Conservation (phyloP, 2,113 vertebrate species). For the Hydropotes inermis region DNA sequence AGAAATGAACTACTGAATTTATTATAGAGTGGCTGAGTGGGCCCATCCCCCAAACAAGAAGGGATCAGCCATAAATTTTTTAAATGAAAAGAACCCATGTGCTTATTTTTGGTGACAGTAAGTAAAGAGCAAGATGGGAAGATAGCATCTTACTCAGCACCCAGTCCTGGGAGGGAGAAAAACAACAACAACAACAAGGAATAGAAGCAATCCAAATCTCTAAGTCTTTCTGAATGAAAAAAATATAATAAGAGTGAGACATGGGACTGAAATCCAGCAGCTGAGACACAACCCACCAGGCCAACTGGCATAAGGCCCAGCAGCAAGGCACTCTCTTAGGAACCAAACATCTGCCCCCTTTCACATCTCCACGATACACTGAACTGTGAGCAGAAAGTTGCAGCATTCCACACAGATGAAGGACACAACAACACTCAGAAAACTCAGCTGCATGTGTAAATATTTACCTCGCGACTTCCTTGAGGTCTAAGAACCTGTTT, state of each 20-base stretch:
- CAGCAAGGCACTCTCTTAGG: not conserved
- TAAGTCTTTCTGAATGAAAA: not conserved
- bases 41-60: not conserved
- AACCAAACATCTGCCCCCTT: conserved; percentile 36
- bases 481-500: not conserved
- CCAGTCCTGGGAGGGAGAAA: not conserved
- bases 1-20: conserved; percentile 17
- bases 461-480: conserved; percentile 41
- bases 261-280: not conserved
- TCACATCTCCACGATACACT: not conserved
- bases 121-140: not conserved
- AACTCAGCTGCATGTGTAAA: conserved; percentile 7
- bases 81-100: not conserved
- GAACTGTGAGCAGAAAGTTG: not conserved
- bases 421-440: not conserved
- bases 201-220: not conserved
- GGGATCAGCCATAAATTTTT: not conserved
- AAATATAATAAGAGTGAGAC: not conserved
- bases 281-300: not conserved
- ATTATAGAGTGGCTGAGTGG: not conserved
- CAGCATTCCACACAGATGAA: not conserved
- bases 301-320: conserved; percentile 15
- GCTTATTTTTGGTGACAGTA: not conserved
- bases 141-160: not conserved
- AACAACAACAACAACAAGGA: not conserved